Conservation (phyloP, 2,888 invertebrate genomes). For the Perizoma affinitatum region DNA sequence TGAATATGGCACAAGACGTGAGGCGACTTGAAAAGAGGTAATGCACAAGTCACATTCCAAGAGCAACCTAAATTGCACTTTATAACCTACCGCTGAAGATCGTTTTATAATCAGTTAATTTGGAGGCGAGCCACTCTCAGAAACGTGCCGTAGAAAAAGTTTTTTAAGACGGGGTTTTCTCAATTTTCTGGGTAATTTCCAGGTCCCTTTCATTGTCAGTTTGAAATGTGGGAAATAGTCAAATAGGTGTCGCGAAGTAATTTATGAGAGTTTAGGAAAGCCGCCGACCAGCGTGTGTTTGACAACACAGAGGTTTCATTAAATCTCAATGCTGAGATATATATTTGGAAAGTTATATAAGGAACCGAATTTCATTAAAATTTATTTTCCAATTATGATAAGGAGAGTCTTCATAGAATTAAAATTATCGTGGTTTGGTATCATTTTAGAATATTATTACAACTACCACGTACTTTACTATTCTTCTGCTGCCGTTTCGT, state of each 20-base stretch:
- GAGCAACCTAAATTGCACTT: slow-evolving; percentile 58
- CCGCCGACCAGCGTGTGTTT: slow-evolving; percentile 38
- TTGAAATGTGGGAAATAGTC: slow-evolving; percentile 65
- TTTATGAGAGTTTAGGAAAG: slow-evolving; percentile 55
- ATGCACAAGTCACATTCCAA: slow-evolving; percentile 49
- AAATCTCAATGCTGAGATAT: slow-evolving; percentile 29
- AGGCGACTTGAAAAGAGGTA: slow-evolving; percentile 53
- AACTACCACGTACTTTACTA: too few relatives aligned
- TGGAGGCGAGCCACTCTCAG: slow-evolving; percentile 44
- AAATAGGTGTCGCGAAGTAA: slow-evolving; percentile 54
- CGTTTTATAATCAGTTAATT: slow-evolving; percentile 49
- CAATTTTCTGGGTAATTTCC: slow-evolving; percentile 62
- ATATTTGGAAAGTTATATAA: slow-evolving; percentile 37
- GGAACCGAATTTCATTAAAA: slow-evolving; percentile 30
- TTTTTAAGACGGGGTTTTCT: slow-evolving; percentile 62
- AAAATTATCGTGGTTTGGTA: too few relatives aligned
- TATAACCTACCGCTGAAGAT: slow-evolving; percentile 48
- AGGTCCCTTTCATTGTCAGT: slow-evolving; percentile 61
- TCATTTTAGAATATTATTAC: too few relatives aligned
- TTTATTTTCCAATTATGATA: slow-evolving; percentile 15
- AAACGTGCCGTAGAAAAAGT: slow-evolving; percentile 45
- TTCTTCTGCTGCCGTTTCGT: too few relatives aligned
- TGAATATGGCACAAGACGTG: slow-evolving; percentile 64
- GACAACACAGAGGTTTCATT: slow-evolving; percentile 32
- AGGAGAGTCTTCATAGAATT: slow-evolving; percentile 10